A percentile compares a stretch with the other conserved stretches of the same genome.
Conservation (phyloP, 2,113 vertebrate genomes). For the Prionailurus viverrinus region DNA sequence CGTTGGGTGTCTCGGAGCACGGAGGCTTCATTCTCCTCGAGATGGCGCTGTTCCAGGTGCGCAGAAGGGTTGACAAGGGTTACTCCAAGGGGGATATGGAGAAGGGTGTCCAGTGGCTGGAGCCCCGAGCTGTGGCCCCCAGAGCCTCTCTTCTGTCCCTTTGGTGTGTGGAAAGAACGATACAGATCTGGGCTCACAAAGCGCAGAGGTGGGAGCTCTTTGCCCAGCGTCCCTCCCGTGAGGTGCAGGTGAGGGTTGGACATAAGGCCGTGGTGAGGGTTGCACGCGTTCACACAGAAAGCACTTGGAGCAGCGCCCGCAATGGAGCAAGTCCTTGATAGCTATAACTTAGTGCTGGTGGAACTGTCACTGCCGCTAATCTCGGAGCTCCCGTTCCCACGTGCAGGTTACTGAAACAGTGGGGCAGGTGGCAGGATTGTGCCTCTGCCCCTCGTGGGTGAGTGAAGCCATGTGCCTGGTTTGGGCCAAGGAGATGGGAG, state of each 20-base stretch:
- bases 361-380: accelerated
- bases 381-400: neutral
- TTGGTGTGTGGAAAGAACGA: neutral
- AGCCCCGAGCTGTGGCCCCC: neutral
- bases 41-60: accelerated
- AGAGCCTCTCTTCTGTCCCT: neutral
- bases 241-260: accelerated
- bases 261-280: neutral
- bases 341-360: accelerated
- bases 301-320: neutral
- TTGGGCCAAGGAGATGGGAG: neutral
- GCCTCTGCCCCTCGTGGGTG: neutral
- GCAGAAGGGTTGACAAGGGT: neutral
- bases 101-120: neutral
- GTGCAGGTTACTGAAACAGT: neutral
- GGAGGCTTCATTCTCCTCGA: neutral
- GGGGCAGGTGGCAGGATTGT: accelerated
- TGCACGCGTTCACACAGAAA: no score
- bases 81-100: neutral
- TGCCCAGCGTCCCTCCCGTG: neutral
- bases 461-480: neutral
- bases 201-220: neutral
- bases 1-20: accelerated
- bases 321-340: accelerated
- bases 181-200: neutral